Base-by-base conservation (phyloP, 2,797 vertebrate genomes). In the Paguma larvata region DNA sequence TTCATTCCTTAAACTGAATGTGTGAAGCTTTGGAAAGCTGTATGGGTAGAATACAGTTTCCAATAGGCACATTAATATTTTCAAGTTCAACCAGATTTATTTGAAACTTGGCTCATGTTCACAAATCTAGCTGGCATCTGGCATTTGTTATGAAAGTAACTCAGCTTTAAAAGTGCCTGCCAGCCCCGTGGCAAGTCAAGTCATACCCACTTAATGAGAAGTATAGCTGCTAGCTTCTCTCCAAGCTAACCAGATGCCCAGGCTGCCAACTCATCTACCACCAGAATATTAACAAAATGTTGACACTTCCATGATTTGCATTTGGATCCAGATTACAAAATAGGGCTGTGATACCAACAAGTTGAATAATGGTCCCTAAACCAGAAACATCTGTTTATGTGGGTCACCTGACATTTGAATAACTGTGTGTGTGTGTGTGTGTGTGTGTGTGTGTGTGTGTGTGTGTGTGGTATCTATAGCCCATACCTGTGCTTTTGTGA, bases 41-140 rank as follows among this genome's bases (percentile, higher is more conserved):
- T 95, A 79, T 48, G 67, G 41, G 77, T 87, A 95, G 87, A 87
- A 95, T 53, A 77, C 70, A 92, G 68, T 96, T 96, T 96, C 95
- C 91, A 95, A 18, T n/a, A 11, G 30, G 34, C 68, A 78, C 78
- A 91, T 96, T 89, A 95, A 95, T 96, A 89, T 97, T 93, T 97
- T 96, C 83, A 90, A 95, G 80, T 93, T 94, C 62, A 82, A 95
- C 67, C 34, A 95, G 84, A 92, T 91, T 79, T 83, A 83, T 85
- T 67, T 94, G 87, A 96, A 67, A n/a, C 21, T 0, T 11, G 87
- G 0, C 0, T 73, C 48, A 0, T 78, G 83, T 96, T 98, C 98
- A 97, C 96, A 94, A 82, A 96, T 75, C 63, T 73, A 94, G 32
- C 51, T 94, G n/a, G 25, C 68, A 97, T 96, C 84, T 98, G 94